These are phyloP conservation scores for Mechanitis messenoides DNA, from an alignment of 2,888 invertebrate genomes.

Conservation along the genomic window DNA sequence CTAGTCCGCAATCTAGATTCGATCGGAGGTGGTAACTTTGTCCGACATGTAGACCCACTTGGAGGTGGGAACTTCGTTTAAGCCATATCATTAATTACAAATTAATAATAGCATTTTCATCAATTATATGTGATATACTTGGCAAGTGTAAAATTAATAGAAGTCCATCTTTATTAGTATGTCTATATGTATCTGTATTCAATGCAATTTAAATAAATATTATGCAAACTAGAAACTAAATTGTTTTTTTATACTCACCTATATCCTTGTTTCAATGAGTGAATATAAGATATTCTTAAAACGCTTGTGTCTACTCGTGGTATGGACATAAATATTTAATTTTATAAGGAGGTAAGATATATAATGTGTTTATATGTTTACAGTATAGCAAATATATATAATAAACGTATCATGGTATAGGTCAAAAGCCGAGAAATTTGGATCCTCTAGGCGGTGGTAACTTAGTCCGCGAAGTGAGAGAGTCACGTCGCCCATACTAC, in stretches of 20 bases:
- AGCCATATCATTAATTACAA: constrained; percentile 33
- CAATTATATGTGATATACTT: constrained; percentile 46
- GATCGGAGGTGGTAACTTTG: constrained; percentile 71
- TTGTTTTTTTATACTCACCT: constrained; percentile 16
- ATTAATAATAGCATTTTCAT: constrained; percentile 10
- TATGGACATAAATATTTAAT: constrained; percentile 10
- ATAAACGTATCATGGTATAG: constrained; percentile 38
- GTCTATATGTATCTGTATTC: constrained; percentile 13
- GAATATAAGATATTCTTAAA: neutral
- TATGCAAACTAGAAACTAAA: constrained; percentile 24
- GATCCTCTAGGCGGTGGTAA: constrained; percentile 61
- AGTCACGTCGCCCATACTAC: constrained; percentile 53
- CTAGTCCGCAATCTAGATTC: constrained; percentile 67
- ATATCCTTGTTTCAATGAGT: neutral
- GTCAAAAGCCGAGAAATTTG: constrained; percentile 60
- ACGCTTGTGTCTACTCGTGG: constrained; percentile 8
- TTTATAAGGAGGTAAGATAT: constrained; percentile 29
- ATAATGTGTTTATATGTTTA: constrained; percentile 10
- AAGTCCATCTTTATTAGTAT: constrained; percentile 27
- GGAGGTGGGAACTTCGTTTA: constrained; percentile 63
- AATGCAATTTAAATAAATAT: constrained; percentile 30
- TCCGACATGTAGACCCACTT: constrained; percentile 56
- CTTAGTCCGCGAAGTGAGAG: constrained; percentile 57
- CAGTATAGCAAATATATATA: constrained; percentile 4
- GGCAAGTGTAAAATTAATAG: constrained; percentile 24